Evolutionary conservation across 2,113 vertebrate genomes (phyloP).

Genomic region (Anhinga rufa): DNA sequence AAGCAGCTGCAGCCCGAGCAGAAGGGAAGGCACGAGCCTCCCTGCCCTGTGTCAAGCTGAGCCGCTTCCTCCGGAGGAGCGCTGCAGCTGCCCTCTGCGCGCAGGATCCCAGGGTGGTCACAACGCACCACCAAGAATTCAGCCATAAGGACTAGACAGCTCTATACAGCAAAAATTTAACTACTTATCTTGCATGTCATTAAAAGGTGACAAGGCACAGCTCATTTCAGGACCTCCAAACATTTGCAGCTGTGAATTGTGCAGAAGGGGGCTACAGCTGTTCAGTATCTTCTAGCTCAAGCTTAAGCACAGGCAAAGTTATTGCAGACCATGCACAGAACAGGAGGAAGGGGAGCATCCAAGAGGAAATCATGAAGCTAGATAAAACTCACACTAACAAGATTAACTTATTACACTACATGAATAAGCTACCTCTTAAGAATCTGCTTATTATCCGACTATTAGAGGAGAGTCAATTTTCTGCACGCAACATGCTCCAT

Average conservation of each 20-base stretch:
- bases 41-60: not conserved
- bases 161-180: not conserved
- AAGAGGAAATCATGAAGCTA: not conserved
- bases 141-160: not conserved
- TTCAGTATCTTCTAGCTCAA: not conserved
- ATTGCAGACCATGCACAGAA: not conserved
- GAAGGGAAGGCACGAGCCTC: not conserved
- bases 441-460: constrained; percentile 4
- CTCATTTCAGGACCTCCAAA: not conserved
- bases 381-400: not conserved
- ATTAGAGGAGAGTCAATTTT: not conserved
- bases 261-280: not conserved
- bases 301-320: not conserved
- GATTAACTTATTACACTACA: not conserved
- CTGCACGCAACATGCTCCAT: not conserved
- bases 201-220: not conserved
- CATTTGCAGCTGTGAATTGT: not conserved
- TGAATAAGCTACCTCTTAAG: not conserved
- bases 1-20: not conserved
- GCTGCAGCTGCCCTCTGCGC: not conserved
- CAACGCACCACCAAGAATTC: not conserved
- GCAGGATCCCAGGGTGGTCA: not conserved
- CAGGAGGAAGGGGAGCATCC: not conserved
- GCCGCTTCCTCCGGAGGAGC: not conserved
- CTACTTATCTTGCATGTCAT: not conserved